Evolutionary conservation across 2,113 vertebrate species (phyloP).

Genomic region (Corythornis cristatus): DNA sequence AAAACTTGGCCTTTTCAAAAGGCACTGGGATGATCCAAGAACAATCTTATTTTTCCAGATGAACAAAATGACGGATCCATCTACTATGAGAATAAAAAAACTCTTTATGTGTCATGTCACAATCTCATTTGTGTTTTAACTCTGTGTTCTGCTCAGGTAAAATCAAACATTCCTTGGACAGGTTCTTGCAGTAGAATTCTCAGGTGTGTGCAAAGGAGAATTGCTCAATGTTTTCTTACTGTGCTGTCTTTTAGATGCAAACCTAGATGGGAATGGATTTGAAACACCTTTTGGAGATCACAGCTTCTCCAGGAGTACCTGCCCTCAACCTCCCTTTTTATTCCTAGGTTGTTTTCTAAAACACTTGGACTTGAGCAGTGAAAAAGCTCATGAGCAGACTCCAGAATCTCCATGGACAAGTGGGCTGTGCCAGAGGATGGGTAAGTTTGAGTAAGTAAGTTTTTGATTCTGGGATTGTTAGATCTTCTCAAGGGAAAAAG

Average conservation of each 20-base stretch:
- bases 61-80: background rate
- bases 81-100: background rate
- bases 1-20: background rate
- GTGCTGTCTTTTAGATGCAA: background rate
- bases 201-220: background rate
- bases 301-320: background rate
- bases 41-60: background rate
- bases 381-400: background rate
- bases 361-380: background rate
- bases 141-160: background rate
- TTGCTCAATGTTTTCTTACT: background rate
- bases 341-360: background rate
- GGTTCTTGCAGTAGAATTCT: background rate
- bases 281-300: background rate
- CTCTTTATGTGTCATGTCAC: background rate
- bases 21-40: background rate
- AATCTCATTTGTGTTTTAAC: background rate
- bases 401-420: background rate
- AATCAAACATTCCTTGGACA: background rate
- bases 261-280: background rate
- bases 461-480: background rate
- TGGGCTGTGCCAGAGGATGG: background rate
- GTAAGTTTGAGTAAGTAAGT: background rate
- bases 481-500: background rate
- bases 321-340: background rate